Percentiles rank a stretch among this genome's conserved stretches.
Conservation (phyloP, 1,140 invertebrate species). For the Spodoptera frugiperda region DNA sequence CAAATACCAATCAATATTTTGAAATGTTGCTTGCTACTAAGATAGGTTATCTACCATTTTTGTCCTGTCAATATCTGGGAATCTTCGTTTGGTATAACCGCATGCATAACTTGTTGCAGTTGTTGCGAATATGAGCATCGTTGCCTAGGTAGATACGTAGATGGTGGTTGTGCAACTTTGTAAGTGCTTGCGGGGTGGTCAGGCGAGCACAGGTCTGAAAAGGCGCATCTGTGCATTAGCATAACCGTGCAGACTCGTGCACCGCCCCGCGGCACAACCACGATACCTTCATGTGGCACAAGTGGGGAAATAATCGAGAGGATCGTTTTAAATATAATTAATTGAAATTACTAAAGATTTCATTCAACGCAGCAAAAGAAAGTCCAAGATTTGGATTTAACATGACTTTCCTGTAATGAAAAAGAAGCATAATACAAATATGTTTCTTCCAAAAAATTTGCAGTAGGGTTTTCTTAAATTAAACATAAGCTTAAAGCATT, state of each 20-base stretch:
- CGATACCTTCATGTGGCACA: conserved; percentile 34
- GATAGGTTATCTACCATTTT: too few species aligned
- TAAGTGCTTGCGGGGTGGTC: conserved; percentile 52
- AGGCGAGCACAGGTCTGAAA: conserved; percentile 35
- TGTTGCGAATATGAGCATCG: too few species aligned
- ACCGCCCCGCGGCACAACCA: conserved; percentile 33
- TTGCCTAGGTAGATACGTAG: background rate
- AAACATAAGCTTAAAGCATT: too few species aligned
- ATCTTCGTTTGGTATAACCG: too few species aligned
- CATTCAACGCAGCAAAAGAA: background rate
- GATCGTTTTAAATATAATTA: background rate
- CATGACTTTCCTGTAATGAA: too few species aligned
- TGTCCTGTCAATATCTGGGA: too few species aligned
- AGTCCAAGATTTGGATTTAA: background rate
- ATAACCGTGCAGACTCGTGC: conserved; percentile 54
- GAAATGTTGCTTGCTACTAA: too few species aligned
- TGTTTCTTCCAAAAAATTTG: too few species aligned
- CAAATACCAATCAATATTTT: too few species aligned
- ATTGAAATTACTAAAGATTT: background rate
- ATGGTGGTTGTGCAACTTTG: background rate
- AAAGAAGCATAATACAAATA: too few species aligned
- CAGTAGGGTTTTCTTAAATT: too few species aligned
- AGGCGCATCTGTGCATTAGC: conserved; percentile 51
- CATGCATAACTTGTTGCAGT: background rate
- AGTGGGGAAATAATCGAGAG: conserved; percentile 38